Evolutionary conservation across 35 echinoderm and acorn worm species (phyloP), one percentile per base, ranked within the genome.

Genomic region (Hemicentrotus pulcherrimus): DNA sequence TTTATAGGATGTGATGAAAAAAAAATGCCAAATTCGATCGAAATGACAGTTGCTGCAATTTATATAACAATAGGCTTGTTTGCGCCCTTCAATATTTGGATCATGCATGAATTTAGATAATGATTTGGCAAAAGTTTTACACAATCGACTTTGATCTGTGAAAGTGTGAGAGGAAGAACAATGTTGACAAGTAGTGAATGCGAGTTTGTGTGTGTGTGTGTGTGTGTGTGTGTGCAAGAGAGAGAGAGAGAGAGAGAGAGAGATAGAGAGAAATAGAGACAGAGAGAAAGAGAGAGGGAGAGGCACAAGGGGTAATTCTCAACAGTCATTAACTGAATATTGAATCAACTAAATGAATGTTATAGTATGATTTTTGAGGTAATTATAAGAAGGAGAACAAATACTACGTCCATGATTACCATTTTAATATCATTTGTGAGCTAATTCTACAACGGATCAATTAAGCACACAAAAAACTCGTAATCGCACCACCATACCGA

Each of bases 391-490:
- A 41, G 35, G 3, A 1, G 3, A 1, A 22, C 5, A 24, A 70
- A 28, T 2, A 78, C 24, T 2, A 78, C 19, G 65, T 28, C 65
- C 65, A n/a, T 78, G 65, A 22, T 78, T 7, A 78, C 65, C 65
- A 78, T n/a, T 78, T 78, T 4, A 41, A 41, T 41, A 78, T 78
- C n/a, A 71, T n/a, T 71, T 71, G 19, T 78, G 22, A 78, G 65
- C 32, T 90, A 89, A 90, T 90, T 33, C 88, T 30, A 90, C 31
- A 90, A 90, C 45, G 45, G 88, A 90, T 28, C 12, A 90, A 90
- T 90, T 90, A 90, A 32, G n/a, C 88, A 47, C 88, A 90, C 88
- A 90, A 33, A 90, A 33, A 90, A 59, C 22, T 28, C 28, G 2
- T 78, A 78, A 78, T 33, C 32, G 88, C n/a, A 90, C 9, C 88